phyloP scores from a whole-genome alignment of 2,888 invertebrate species.

The Hydroisotoma schaefferi region DNA sequence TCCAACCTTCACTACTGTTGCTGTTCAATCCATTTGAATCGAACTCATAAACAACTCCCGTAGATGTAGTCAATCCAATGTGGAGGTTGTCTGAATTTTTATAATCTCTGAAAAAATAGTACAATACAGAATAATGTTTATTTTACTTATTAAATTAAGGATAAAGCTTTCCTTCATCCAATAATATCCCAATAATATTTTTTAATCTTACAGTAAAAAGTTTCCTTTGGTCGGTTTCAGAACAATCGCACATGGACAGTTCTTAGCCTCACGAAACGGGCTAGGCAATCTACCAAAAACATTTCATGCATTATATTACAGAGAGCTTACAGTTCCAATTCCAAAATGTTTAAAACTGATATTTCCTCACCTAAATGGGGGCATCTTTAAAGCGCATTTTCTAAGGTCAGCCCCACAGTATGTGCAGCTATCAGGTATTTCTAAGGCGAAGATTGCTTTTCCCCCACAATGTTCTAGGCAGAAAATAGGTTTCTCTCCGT shows the following conservation, averaged over 20 bases:
- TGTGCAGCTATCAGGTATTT: constrained; percentile 73
- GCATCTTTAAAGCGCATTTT: constrained; percentile 59
- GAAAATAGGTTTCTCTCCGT: constrained; percentile 71
- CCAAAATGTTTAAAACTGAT: not conserved
- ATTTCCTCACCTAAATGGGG: constrained; percentile 67
- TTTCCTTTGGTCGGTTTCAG: constrained; percentile 83
- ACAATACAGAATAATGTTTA: not conserved
- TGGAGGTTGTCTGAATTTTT: constrained; percentile 79
- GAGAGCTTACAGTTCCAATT: not conserved
- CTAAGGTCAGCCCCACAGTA: constrained; percentile 66
- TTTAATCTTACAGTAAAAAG: constrained; percentile 70
- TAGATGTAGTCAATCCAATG: constrained; percentile 82
- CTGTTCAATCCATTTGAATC: constrained; percentile 69
- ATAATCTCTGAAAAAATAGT: constrained; percentile 65
- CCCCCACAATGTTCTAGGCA: constrained; percentile 87
- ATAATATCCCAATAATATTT: no score
- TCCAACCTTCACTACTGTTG: constrained; percentile 54
- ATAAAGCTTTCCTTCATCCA: constrained; percentile 3
- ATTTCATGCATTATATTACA: constrained; percentile 17
- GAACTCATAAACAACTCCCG: constrained; percentile 76
- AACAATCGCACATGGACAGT: constrained; percentile 75
- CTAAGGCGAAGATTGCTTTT: constrained; percentile 71
- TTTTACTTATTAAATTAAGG: not conserved
- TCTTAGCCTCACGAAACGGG: constrained; percentile 77
- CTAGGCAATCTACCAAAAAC: constrained; percentile 68